phyloP scores from a whole-genome alignment of 2,113 vertebrate genomes.

The Dromaius novaehollandiae region DNA sequence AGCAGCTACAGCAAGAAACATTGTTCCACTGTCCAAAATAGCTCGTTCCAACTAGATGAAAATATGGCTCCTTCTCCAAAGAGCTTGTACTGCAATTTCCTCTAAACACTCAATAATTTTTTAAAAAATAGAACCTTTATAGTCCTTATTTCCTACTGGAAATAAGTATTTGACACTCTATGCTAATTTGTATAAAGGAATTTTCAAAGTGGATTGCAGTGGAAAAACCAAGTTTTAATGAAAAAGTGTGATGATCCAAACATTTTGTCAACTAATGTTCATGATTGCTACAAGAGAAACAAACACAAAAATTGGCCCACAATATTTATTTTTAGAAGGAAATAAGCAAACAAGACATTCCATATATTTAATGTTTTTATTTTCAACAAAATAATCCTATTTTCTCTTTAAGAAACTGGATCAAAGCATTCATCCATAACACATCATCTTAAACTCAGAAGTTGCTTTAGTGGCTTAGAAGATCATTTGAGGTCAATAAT shows the following conservation, averaged over 20 bases:
- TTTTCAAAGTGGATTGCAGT: background rate
- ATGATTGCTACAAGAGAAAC: background rate
- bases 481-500: background rate
- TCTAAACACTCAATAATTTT: background rate
- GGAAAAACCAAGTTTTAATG: background rate
- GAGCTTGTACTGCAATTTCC: background rate
- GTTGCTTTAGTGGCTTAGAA: background rate
- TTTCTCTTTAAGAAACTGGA: slow-evolving; percentile 4
- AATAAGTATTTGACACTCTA: background rate
- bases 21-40: background rate
- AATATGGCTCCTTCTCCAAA: background rate
- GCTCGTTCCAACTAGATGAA: background rate
- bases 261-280: background rate
- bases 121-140: background rate
- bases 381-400: slow-evolving; percentile 17
- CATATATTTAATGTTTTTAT: slow-evolving; percentile 12
- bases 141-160: background rate
- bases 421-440: slow-evolving; percentile 19
- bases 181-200: background rate
- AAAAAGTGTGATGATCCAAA: background rate
- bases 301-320: background rate
- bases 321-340: background rate
- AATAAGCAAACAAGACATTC: background rate
- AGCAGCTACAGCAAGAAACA: background rate
- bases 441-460: background rate